Evolutionary conservation across 2,888 invertebrate genomes (phyloP).

Genomic region (Drosophila mercatorum): DNA sequence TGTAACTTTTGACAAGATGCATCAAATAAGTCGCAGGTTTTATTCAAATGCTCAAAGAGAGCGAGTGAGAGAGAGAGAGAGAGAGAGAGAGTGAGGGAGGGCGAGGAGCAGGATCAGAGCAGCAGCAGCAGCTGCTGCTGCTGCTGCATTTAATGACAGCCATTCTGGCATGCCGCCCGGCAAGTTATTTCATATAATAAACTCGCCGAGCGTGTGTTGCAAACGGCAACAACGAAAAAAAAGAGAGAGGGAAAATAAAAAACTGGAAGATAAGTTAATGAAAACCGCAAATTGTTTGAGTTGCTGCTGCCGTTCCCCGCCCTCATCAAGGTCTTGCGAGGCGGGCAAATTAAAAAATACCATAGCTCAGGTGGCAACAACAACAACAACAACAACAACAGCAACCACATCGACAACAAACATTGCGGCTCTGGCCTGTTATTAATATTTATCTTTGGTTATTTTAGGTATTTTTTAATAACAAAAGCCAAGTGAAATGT

Average conservation of each 20-base stretch:
- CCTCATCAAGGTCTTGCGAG: slow-evolving; percentile 19
- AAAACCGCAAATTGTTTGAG: slow-evolving; percentile 80
- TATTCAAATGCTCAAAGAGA: slow-evolving; percentile 67
- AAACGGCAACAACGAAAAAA: slow-evolving; percentile 30
- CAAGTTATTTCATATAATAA: slow-evolving; percentile 78
- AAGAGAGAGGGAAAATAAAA: slow-evolving; percentile 5
- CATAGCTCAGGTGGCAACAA: slow-evolving; percentile 49
- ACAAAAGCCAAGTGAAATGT: slow-evolving; percentile 70
- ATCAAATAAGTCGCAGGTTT: slow-evolving; percentile 57
- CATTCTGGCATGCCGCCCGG: slow-evolving; percentile 65
- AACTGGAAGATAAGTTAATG: slow-evolving; percentile 67
- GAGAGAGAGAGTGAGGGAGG: neutral
- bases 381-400: slow-evolving; percentile 30
- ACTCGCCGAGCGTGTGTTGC: slow-evolving; percentile 58
- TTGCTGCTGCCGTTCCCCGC: slow-evolving; percentile 43
- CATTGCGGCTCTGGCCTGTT: slow-evolving; percentile 63
- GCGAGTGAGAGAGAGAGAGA: slow-evolving; percentile 27
- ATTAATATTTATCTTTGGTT: slow-evolving; percentile 80
- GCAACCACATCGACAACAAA: slow-evolving; percentile 34
- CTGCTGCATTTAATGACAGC: slow-evolving; percentile 71
- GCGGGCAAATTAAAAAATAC: slow-evolving; percentile 76
- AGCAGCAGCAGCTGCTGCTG: slow-evolving; percentile 18
- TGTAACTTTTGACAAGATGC: slow-evolving; percentile 63
- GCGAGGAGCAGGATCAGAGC: too few species aligned
- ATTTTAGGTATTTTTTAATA: slow-evolving; percentile 80